These are phyloP conservation scores for Stenodema calcarata DNA, from an alignment of 2,888 invertebrate genomes.

Conservation along the genomic window DNA sequence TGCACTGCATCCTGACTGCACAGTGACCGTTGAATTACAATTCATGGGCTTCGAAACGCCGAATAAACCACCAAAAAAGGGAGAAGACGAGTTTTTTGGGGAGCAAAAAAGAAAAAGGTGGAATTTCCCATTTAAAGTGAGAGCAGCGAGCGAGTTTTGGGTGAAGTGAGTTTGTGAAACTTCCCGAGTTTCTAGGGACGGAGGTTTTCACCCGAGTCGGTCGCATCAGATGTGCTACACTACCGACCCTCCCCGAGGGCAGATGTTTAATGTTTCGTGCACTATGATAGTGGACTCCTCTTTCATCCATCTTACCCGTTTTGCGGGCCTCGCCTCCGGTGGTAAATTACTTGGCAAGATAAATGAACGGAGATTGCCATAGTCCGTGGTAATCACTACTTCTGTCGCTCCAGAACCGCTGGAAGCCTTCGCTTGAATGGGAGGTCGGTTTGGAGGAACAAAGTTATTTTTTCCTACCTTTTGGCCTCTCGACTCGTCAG, in stretches of 20 bases:
- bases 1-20: too few relatives aligned
- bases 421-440: neutral
- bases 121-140: neutral
- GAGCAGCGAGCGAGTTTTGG: neutral
- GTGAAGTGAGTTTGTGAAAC: neutral
- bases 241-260: neutral
- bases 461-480: neutral
- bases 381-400: conserved; percentile 21
- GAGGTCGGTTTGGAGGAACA: neutral
- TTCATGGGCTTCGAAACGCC: neutral
- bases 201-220: neutral
- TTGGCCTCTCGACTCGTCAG: neutral
- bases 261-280: conserved; percentile 18
- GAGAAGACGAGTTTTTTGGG: neutral
- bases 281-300: neutral
- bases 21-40: too few relatives aligned
- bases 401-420: neutral
- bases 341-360: conserved; percentile 17
- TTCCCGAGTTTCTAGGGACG: too few relatives aligned
- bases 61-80: neutral
- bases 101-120: neutral
- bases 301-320: conserved; percentile 10
- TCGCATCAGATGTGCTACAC: neutral
- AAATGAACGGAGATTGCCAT: conserved; percentile 15
- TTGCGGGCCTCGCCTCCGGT: neutral